phyloP scores from a whole-genome alignment of 2,797 vertebrate genomes.

The Anomalospiza imberbis region DNA sequence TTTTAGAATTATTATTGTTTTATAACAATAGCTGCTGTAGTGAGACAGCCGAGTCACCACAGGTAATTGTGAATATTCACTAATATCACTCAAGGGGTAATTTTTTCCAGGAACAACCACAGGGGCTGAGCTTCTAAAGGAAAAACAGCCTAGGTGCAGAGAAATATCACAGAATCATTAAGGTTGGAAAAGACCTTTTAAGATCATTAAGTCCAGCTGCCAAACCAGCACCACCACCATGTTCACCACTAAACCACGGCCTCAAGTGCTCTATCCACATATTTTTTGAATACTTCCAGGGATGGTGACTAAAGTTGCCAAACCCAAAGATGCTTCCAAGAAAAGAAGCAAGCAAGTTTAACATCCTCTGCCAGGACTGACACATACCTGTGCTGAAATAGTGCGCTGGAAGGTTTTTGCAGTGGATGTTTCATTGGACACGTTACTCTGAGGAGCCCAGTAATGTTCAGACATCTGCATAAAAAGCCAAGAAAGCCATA shows the following conservation, averaged over 20 bases:
- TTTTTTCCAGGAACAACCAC: background rate
- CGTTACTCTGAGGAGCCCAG: slow-evolving; percentile 97
- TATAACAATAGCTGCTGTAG: background rate
- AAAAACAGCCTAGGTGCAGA: background rate
- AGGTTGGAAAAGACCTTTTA: background rate
- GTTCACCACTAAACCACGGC: background rate
- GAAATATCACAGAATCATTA: background rate
- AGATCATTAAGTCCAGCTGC: background rate
- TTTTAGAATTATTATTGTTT: background rate
- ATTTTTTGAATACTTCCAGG: background rate
- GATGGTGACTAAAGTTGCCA: background rate
- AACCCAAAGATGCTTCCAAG: background rate
- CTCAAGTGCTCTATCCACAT: background rate
- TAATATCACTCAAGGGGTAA: background rate
- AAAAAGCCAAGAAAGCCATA: slow-evolving; percentile 28
- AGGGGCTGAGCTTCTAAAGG: background rate
- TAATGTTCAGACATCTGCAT: slow-evolving; percentile 98
- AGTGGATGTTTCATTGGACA: slow-evolving; percentile 98
- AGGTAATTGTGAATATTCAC: background rate
- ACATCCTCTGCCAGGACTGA: background rate
- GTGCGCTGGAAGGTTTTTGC: slow-evolving; percentile 99
- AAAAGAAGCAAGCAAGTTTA: background rate
- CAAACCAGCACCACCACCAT: background rate
- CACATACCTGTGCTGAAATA: slow-evolving; percentile 93
- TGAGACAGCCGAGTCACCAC: background rate